A percentile compares a stretch with the other conserved stretches of the same genome.
These are phyloP conservation scores for Lepisosteus oculatus DNA, from an alignment of 2,113 vertebrate genomes.

Conservation along the genomic window DNA sequence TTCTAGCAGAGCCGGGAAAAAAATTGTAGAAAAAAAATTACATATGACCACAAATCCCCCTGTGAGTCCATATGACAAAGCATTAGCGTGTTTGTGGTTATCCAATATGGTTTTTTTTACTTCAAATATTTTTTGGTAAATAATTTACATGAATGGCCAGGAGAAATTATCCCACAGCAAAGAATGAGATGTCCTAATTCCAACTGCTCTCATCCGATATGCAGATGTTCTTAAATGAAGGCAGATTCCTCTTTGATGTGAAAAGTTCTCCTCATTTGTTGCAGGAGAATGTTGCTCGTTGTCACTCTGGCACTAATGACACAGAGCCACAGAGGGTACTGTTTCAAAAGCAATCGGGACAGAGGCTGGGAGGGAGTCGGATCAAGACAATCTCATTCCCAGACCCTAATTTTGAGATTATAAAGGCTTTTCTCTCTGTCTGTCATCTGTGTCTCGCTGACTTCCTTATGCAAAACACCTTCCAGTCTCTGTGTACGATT, in stretches of 20 bases:
- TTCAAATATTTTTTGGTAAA: slow-evolving; percentile 8
- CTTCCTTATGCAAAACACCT: background rate
- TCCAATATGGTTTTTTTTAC: background rate
- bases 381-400: slow-evolving; percentile 17
- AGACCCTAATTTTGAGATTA: slow-evolving; percentile 17
- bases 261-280: background rate
- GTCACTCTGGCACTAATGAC: slow-evolving; percentile 12
- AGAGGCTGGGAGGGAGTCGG: background rate
- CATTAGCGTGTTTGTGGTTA: background rate
- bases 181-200: slow-evolving; percentile 13
- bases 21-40: too few relatives aligned
- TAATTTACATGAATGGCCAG: slow-evolving; percentile 22
- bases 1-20: too few relatives aligned
- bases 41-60: too few relatives aligned
- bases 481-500: background rate
- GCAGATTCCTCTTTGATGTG: background rate
- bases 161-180: background rate
- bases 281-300: background rate
- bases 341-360: slow-evolving; percentile 8
- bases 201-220: background rate
- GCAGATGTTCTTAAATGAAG: slow-evolving; percentile 17
- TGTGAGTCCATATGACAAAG: too few relatives aligned
- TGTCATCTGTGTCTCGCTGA: too few relatives aligned
- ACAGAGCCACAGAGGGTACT: slow-evolving; percentile 13
- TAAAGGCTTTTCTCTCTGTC: background rate